These are phyloP conservation scores for Ardeotis arabs DNA, from an alignment of 2,113 vertebrate genomes.

Conservation along the genomic window DNA sequence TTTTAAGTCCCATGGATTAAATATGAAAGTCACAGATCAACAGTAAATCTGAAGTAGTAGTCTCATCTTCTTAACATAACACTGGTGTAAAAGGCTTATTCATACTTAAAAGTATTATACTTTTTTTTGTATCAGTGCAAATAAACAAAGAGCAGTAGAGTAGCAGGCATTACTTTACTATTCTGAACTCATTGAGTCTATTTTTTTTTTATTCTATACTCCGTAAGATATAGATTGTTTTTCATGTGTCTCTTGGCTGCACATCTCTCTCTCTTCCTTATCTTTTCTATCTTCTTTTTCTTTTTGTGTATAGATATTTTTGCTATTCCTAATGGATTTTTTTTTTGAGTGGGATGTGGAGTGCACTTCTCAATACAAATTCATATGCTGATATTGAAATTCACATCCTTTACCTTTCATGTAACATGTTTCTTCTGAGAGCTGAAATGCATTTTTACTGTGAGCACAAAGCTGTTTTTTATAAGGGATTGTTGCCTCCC, in stretches of 20 bases:
- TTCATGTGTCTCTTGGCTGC: neutral
- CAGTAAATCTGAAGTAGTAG: neutral
- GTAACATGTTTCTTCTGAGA: slow-evolving; percentile 6
- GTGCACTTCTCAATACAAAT: neutral
- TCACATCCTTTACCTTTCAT: neutral
- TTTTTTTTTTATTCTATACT: neutral
- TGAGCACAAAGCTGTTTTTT: slow-evolving; percentile 15
- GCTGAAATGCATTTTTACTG: slow-evolving; percentile 40
- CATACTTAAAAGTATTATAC: neutral
- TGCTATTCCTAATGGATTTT: slow-evolving; percentile 15
- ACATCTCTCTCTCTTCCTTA: neutral
- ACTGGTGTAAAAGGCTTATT: neutral
- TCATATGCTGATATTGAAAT: slow-evolving; percentile 26
- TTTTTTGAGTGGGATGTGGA: slow-evolving; percentile 17
- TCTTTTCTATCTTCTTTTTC: neutral
- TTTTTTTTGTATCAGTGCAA: neutral
- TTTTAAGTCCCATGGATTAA: neutral
- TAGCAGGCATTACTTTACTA: neutral
- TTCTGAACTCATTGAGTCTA: neutral
- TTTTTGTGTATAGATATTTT: neutral
- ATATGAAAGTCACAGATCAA: neutral
- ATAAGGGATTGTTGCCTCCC: neutral
- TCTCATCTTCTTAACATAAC: neutral
- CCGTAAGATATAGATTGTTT: neutral
- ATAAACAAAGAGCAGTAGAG: neutral